Base-by-base conservation (phyloP, 2,888 invertebrate species). In the Copidosoma aretas region DNA sequence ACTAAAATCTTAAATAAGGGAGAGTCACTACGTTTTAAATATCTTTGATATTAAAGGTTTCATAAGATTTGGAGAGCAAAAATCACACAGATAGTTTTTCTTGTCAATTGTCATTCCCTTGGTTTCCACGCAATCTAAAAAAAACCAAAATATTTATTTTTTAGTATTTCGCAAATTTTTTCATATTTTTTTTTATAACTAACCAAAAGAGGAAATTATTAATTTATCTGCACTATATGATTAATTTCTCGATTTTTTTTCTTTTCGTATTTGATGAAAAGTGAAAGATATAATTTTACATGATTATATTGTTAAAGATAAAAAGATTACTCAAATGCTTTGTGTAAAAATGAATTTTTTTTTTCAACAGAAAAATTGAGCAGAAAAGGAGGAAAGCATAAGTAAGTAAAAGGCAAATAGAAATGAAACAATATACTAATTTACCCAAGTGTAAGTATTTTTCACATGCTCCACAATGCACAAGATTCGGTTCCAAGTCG, bases 401-500 rank as follows among this genome's bases (percentile, higher is more conserved):
- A 56, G 56, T n/a, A 17, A n/a, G 24, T 8, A 17, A 52, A 24
- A 32, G 32, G 25, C 24, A 14, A 56, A 46, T 25, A 59, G 57
- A 49, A 17, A 53, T 67, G 64, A 58, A 64, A 65, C 64, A 67
- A 24, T 64, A 64, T 65, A 51, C 41, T 65, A 32, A 32, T 32
- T 71, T 84, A 86, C 86, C 85, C 84, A 83, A 80, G 79, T 86
- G 86, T 79, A 86, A 84, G 84, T 85, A 85, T 80, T 85, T 85
- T 80, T 85, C 85, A 79, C 86, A 86, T 79, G 84, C 84, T 81
- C 84, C 81, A 80, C 86, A 86, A 81, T 85, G 85, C 75, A 84
- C 80, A 77, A 86, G 83, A 77, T 81, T 82, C 76, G 80, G 78
- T 75, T 89, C 89, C 87, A 89, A 87, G 82, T 89, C 89, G 84